These are phyloP conservation scores for Eulemur coronatus DNA, from an alignment of 2,797 vertebrate species.

Conservation along the genomic window DNA sequence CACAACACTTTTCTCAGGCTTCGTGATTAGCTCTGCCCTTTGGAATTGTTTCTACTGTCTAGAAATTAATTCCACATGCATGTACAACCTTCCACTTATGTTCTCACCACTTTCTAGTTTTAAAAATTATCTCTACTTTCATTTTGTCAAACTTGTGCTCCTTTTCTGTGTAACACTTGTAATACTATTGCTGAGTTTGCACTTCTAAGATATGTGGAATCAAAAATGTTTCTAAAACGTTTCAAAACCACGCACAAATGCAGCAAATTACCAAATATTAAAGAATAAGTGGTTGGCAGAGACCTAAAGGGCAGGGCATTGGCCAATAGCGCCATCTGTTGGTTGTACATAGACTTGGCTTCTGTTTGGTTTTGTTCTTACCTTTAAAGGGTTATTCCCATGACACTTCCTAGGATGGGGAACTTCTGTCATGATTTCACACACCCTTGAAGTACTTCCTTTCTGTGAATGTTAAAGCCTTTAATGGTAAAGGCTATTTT, in stretches of 20 bases:
- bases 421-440: neutral
- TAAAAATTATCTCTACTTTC: neutral
- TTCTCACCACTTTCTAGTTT: neutral
- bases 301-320: neutral
- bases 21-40: neutral
- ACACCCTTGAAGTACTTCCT: neutral
- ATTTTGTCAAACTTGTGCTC: neutral
- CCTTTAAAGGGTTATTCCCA: neutral
- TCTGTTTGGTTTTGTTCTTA: neutral
- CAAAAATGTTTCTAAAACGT: neutral
- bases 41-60: neutral
- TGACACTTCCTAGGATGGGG: neutral
- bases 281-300: neutral
- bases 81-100: neutral
- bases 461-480: neutral
- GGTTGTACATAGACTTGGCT: neutral
- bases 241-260: slow-evolving; percentile 3
- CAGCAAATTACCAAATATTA: neutral
- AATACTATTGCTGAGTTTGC: neutral
- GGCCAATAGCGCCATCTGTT: slow-evolving; percentile 2
- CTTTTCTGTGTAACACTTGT: neutral
- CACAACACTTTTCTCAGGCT: neutral
- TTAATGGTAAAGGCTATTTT: neutral
- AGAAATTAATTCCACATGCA: slow-evolving; percentile 12
- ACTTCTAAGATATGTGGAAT: neutral